Evolutionary conservation across 2,797 vertebrate genomes (phyloP).

Genomic region (Gadopsis bispinosus): DNA sequence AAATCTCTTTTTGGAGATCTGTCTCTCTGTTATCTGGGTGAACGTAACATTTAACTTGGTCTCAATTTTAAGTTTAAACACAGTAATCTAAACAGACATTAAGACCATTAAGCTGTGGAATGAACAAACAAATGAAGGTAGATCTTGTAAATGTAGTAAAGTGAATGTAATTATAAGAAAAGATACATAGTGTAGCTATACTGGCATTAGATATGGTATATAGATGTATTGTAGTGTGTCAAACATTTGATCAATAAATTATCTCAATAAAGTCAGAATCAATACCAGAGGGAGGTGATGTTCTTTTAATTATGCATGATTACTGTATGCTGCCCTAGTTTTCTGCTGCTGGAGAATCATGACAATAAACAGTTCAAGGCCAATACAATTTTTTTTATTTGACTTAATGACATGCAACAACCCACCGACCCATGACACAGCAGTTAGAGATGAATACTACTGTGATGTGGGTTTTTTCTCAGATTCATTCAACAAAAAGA

Average conservation of each 20-base stretch:
- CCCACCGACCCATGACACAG: background rate
- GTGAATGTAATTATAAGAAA: background rate
- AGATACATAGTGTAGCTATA: background rate
- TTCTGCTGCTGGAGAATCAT: slow-evolving; percentile 19
- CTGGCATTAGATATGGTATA: background rate
- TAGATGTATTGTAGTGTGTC: slow-evolving; percentile 6
- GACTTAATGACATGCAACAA: background rate
- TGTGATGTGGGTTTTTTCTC: background rate
- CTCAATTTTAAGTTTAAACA: background rate
- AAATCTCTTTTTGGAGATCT: slow-evolving; percentile 32
- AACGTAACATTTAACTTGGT: background rate
- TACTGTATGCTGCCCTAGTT: slow-evolving; percentile 25
- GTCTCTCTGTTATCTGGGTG: slow-evolving; percentile 22
- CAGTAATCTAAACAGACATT: background rate
- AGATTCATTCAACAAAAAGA: background rate
- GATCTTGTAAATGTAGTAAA: background rate
- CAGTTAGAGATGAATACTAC: background rate
- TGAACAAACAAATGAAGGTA: background rate
- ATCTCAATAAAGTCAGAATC: slow-evolving; percentile 22
- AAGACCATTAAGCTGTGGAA: background rate
- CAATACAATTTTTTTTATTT: background rate
- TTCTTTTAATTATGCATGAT: slow-evolving; percentile 33
- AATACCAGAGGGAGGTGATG: slow-evolving; percentile 24
- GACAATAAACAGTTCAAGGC: slow-evolving; percentile 8
- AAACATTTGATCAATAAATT: slow-evolving; percentile 44